These are phyloP conservation scores for Dicentrarchus labrax DNA, from an alignment of 2,113 vertebrate species.

Conservation along the genomic window DNA sequence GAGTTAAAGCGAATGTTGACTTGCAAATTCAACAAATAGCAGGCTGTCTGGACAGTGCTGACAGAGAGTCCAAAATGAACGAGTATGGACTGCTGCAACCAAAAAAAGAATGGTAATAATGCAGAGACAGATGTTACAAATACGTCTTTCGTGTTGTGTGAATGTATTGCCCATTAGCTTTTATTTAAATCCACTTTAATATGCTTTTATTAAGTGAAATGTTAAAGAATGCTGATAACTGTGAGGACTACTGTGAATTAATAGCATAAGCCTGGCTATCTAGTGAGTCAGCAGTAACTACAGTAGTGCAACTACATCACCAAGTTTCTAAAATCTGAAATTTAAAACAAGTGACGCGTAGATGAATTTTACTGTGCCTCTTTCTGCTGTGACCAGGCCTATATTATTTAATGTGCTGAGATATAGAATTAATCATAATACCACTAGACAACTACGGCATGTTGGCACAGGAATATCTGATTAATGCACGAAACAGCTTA, in stretches of 20 bases:
- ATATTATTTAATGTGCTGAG: not conserved
- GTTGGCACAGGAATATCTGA: conserved; percentile 23
- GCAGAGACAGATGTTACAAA: no score
- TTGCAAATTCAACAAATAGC: not conserved
- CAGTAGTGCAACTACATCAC: not conserved
- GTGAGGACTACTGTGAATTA: no score
- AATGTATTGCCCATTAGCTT: no score
- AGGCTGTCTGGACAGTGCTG: not conserved
- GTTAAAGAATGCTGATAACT: no score
- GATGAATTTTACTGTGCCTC: not conserved
- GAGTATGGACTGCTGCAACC: not conserved
- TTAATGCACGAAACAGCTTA: conserved; percentile 20
- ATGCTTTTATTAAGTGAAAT: no score
- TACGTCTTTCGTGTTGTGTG: no score
- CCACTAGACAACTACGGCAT: not conserved
- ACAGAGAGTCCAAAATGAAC: not conserved
- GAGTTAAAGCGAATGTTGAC: no score
- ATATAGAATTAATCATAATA: not conserved
- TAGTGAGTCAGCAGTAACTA: not conserved
- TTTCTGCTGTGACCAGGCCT: not conserved
- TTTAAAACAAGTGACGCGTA: not conserved
- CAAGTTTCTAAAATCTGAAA: not conserved
- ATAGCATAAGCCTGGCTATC: no score
- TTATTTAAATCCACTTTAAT: no score
- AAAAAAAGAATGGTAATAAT: not conserved